phyloP scores from a whole-genome alignment of 2,797 vertebrate species.

The Poecilia picta region DNA sequence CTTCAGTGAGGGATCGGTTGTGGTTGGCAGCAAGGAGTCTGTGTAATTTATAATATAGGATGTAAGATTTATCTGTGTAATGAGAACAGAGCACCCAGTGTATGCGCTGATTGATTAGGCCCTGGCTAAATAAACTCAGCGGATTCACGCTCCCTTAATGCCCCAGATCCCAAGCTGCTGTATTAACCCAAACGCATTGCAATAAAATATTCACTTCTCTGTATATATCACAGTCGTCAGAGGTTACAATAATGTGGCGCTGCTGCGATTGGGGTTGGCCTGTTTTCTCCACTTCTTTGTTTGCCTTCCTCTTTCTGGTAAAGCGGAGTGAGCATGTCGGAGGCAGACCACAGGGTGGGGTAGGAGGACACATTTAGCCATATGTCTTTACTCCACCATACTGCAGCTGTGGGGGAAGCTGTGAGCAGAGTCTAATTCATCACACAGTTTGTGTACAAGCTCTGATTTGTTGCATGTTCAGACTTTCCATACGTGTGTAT shows the following conservation, averaged over 20 bases:
- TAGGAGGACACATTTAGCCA: conserved; percentile 84
- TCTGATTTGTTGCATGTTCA: conserved; percentile 12
- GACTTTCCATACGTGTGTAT: background rate
- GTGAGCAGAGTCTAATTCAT: conserved; percentile 37
- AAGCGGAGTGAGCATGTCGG: conserved; percentile 77
- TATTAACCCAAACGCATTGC: conserved; percentile 79
- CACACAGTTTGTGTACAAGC: conserved; percentile 40
- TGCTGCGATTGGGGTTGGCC: conserved; percentile 58
- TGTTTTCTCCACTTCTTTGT: conserved; percentile 40
- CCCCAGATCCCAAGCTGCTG: conserved; percentile 57
- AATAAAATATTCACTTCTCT: conserved; percentile 76
- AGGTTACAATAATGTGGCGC: conserved; percentile 54
- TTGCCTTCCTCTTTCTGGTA: conserved; percentile 27
- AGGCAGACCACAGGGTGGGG: conserved; percentile 93
- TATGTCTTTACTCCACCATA: conserved; percentile 66
- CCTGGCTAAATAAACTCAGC: conserved; percentile 70
- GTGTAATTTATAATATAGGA: conserved; percentile 70
- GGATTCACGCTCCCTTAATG: conserved; percentile 71
- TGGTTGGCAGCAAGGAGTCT: conserved; percentile 43
- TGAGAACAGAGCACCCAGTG: conserved; percentile 77
- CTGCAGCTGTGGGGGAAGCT: conserved; percentile 41
- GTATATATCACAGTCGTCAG: conserved; percentile 77
- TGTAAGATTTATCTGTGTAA: conserved; percentile 79
- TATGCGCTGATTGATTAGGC: conserved; percentile 80
- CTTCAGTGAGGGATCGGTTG: conserved; percentile 34